Conservation (phyloP, 2,888 invertebrate genomes). For the Tigriopus californicus region DNA sequence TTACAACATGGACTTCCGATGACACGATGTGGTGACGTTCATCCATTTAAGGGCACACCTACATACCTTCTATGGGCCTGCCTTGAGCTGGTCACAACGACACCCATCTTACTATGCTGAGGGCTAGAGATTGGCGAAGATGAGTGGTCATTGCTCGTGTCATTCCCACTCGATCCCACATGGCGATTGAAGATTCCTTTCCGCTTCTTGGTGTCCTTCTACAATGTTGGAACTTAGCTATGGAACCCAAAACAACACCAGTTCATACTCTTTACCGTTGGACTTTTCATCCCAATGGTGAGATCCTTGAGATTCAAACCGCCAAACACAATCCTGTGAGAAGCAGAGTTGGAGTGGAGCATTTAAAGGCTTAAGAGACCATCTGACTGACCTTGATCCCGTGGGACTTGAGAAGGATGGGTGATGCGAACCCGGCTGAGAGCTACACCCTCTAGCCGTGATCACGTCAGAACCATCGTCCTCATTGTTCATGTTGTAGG, state of each 20-base stretch:
- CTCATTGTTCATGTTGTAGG: not conserved
- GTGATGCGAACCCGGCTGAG: slow-evolving; percentile 4
- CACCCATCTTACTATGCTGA: slow-evolving; percentile 39
- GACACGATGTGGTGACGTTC: not conserved
- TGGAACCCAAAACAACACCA: not conserved
- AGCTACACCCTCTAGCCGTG: not conserved
- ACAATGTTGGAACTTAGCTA: not conserved
- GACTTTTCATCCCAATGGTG: slow-evolving; percentile 7
- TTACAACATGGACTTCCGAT: not conserved
- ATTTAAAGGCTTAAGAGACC: too few species aligned
- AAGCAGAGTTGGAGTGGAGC: too few species aligned
- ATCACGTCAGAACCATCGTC: not conserved
- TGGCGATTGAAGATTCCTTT: slow-evolving; percentile 9
- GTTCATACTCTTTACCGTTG: slow-evolving; percentile 1
- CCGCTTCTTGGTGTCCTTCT: slow-evolving; percentile 11
- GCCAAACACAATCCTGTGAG: slow-evolving; percentile 3
- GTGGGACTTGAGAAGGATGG: slow-evolving; percentile 6
- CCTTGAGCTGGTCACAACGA: slow-evolving; percentile 72
- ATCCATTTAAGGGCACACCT: not conserved
- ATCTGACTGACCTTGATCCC: not conserved
- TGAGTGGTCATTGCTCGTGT: not conserved
- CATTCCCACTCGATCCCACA: not conserved
- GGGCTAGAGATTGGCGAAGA: slow-evolving; percentile 9
- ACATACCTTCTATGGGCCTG: slow-evolving; percentile 64
- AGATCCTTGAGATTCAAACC: slow-evolving; percentile 10